phyloP scores from a whole-genome alignment of 1,140 invertebrate species.

The Drosophila mauritiana region DNA sequence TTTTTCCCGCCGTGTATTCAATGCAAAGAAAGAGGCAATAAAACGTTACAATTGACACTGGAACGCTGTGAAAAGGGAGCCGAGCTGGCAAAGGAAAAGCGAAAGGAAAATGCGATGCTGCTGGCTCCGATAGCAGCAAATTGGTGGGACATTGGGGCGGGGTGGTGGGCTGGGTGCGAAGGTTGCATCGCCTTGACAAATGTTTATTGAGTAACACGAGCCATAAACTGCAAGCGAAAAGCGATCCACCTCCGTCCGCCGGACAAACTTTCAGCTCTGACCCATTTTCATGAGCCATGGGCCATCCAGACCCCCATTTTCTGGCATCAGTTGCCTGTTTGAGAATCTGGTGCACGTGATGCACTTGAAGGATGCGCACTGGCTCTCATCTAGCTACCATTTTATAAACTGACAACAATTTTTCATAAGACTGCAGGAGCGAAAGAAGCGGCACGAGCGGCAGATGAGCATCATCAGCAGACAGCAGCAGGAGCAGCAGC shows the following conservation, averaged over 20 bases:
- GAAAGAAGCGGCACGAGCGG: constrained; percentile 8
- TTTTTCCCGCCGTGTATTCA: constrained; percentile 14
- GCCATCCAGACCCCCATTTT: constrained; percentile 6
- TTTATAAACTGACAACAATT: constrained; percentile 81
- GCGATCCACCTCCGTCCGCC: constrained; percentile 6
- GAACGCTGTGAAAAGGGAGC: constrained; percentile 36
- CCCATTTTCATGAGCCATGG: constrained; percentile 44
- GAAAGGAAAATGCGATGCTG: constrained; percentile 13
- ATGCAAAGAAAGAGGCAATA: constrained; percentile 63
- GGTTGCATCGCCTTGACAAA: constrained; percentile 63
- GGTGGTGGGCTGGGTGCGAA: constrained; percentile 4
- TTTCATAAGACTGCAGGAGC: constrained; percentile 58
- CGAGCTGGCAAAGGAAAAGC: constrained; percentile 8
- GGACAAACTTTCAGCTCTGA: constrained; percentile 48
- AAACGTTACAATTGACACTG: constrained; percentile 73
- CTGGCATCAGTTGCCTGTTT: constrained; percentile 37
- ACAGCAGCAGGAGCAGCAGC: constrained; percentile 29
- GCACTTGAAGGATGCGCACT: constrained; percentile 64
- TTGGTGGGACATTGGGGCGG: constrained; percentile 33
- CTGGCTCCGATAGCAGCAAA: constrained; percentile 60
- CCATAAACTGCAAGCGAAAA: constrained; percentile 63
- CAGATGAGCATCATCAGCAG: constrained; percentile 33
- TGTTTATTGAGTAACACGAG: constrained; percentile 75
- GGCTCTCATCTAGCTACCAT: constrained; percentile 58
- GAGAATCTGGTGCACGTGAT: constrained; percentile 65